These are phyloP conservation scores for Disparrhopalites patrizii DNA, from an alignment of 2,888 invertebrate genomes.

Conservation along the genomic window DNA sequence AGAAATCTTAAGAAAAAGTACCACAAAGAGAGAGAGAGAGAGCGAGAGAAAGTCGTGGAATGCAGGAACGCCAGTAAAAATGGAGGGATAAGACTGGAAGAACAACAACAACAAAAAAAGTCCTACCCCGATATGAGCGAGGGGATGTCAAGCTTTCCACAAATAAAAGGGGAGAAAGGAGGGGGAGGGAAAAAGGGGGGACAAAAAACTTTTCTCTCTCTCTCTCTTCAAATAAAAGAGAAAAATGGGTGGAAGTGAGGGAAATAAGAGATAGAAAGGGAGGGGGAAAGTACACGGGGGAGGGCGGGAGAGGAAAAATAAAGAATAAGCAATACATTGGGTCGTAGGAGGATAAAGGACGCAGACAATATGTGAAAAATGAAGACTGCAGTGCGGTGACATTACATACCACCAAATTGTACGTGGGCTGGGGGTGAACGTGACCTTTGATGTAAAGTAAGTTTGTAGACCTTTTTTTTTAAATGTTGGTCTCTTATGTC, in stretches of 20 bases:
- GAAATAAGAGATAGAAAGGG: background rate
- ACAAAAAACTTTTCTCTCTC: too few relatives aligned
- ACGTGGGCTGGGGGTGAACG: background rate
- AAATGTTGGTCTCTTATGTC: background rate
- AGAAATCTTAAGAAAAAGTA: background rate
- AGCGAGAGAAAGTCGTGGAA: background rate
- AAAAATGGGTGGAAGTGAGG: too few relatives aligned
- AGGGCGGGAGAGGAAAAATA: background rate
- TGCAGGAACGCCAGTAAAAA: too few relatives aligned
- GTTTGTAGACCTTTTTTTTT: background rate
- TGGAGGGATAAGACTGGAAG: too few relatives aligned
- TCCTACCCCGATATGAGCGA: too few relatives aligned
- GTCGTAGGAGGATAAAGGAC: background rate
- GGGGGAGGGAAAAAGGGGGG: background rate
- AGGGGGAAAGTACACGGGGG: background rate
- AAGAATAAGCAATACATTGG: background rate
- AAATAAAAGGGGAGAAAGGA: background rate
- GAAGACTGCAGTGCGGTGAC: background rate
- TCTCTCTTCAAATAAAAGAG: too few relatives aligned
- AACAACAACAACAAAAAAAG: too few relatives aligned
- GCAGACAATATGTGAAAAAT: background rate
- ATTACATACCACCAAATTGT: background rate
- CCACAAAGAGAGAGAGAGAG: constrained; percentile 3
- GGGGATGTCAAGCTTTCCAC: background rate
- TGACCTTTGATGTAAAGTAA: background rate